phyloP scores from a whole-genome alignment of 2,113 vertebrate species.

The Sceloporus undulatus region DNA sequence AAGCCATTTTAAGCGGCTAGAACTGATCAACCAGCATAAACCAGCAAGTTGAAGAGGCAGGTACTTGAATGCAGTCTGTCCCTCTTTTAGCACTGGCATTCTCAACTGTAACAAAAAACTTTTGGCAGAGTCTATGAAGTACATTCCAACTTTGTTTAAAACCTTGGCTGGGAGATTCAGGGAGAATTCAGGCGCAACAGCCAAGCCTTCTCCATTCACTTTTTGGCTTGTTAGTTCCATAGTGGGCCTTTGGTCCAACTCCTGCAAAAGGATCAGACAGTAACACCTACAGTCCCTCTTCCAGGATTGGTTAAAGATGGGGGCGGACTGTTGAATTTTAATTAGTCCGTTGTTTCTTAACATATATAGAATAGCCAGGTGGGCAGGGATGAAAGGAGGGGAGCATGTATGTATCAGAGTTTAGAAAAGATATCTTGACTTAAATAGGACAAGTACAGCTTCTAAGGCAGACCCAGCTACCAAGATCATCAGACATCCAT shows the following conservation, averaged over 20 bases:
- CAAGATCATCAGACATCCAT: not conserved
- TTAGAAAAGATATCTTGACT: conserved; percentile 14
- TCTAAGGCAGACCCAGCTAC: not conserved
- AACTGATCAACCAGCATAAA: not conserved
- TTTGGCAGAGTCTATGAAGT: conserved; percentile 33
- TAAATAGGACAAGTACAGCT: not conserved
- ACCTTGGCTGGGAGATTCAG: not conserved
- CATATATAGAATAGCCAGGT: conserved; percentile 1
- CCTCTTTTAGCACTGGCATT: conserved; percentile 44
- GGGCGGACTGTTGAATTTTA: not conserved
- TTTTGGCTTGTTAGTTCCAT: not conserved
- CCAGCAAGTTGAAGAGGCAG: not conserved
- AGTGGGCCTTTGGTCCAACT: not conserved
- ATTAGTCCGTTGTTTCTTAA: conserved; percentile 23
- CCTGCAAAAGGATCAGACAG: not conserved
- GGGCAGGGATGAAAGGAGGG: fast-evolving
- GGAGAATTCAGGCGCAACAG: not conserved
- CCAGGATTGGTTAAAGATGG: conserved; percentile 13
- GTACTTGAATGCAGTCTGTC: conserved; percentile 9
- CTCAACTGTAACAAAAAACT: conserved; percentile 52
- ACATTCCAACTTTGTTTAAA: not conserved
- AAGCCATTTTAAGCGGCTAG: not conserved
- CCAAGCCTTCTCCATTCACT: not conserved
- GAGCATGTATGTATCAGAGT: not conserved
- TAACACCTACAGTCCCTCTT: not conserved